Conservation (phyloP, 1,140 invertebrate species). For the Micrasema minimum region DNA sequence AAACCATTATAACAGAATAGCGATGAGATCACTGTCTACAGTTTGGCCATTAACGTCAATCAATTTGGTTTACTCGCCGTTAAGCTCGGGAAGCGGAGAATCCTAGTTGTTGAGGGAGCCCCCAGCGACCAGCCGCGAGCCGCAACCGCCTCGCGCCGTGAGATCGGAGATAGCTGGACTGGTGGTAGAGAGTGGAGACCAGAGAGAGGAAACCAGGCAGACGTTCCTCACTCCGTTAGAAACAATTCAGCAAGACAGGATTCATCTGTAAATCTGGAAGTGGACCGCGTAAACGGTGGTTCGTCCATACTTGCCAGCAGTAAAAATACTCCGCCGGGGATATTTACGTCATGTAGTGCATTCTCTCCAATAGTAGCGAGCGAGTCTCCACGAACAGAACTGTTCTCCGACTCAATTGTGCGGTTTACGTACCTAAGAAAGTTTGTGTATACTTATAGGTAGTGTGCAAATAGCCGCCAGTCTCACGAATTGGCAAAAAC, state of each 20-base stretch:
- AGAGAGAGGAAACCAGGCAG: not conserved
- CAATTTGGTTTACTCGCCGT: conserved; percentile 1
- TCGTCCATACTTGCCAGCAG: conserved; percentile 12
- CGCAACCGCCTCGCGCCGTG: no score
- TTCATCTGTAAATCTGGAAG: conserved; percentile 28
- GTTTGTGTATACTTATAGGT: not conserved
- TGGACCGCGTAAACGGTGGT: conserved; percentile 12
- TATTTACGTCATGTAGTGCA: conserved; percentile 26
- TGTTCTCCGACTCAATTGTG: not conserved
- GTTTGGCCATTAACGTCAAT: conserved; percentile 22
- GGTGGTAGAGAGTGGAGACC: not conserved
- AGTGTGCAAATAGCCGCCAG: not conserved
- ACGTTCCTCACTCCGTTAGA: conserved; percentile 1
- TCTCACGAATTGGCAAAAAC: not conserved
- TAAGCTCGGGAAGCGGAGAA: not conserved
- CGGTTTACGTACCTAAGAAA: not conserved
- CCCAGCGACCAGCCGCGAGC: no score
- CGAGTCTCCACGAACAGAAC: conserved; percentile 1
- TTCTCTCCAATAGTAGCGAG: conserved; percentile 11
- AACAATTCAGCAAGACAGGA: conserved; percentile 28
- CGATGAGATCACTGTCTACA: conserved; percentile 21
- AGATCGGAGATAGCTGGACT: not conserved
- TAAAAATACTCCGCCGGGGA: conserved; percentile 14
- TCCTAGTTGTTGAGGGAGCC: not conserved
- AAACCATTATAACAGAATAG: not conserved